These are phyloP conservation scores for Melanaphis sacchari DNA, from an alignment of 1,140 invertebrate genomes.

Conservation along the genomic window DNA sequence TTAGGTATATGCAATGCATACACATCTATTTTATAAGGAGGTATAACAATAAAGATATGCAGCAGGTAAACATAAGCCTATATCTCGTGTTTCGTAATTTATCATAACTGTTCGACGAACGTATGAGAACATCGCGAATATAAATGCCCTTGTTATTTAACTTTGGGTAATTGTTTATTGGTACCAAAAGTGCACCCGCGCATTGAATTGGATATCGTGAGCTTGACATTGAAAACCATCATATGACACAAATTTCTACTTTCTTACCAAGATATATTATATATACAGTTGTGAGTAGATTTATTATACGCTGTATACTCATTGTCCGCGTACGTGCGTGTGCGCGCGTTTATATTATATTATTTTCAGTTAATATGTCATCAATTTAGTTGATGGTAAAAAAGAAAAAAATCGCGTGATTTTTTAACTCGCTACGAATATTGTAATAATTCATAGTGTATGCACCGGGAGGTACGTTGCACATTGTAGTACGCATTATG, in stretches of 20 bases:
- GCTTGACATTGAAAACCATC: not conserved
- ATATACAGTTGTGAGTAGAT: not conserved
- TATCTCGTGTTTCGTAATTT: not conserved
- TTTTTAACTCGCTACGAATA: not conserved
- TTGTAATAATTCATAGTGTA: not conserved
- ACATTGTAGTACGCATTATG: not conserved
- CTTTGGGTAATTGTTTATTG: constrained; percentile 7
- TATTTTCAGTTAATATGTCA: not conserved
- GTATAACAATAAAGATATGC: too few species aligned
- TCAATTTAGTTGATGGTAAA: not conserved
- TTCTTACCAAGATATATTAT: not conserved
- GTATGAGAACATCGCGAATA: not conserved
- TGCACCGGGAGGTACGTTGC: not conserved
- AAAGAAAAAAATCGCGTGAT: not conserved
- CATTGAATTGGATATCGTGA: not conserved
- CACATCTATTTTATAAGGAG: too few species aligned
- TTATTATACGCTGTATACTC: not conserved
- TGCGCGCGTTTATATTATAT: not conserved
- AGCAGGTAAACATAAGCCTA: not conserved
- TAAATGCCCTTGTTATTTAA: constrained; percentile 40
- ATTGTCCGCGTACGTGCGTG: not conserved
- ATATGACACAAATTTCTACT: not conserved
- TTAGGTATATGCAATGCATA: too few species aligned
- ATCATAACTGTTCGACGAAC: not conserved
- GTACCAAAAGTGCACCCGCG: too few species aligned